Base-by-base conservation (phyloP, 2,888 invertebrate genomes). In the Sacculina carcini region DNA sequence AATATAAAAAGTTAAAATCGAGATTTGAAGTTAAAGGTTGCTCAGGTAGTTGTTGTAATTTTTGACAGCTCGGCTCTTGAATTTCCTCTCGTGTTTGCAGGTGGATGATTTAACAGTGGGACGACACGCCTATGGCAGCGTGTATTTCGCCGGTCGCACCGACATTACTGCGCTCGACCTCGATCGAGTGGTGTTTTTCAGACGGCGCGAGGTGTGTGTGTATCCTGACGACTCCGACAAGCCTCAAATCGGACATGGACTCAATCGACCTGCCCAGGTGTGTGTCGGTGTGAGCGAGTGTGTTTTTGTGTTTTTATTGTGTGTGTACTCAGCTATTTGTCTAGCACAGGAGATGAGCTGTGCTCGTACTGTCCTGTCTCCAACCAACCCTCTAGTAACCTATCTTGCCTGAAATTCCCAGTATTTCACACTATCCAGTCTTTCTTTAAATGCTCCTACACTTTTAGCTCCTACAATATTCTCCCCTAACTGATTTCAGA, bases 181-280 rank as follows among this genome's bases (percentile, higher is more conserved):
- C 10, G 56, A 56, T 36, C 24, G 48, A 5, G 34, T 54, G 5
- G 54, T 57, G 48, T 56, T 56, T 49, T 54, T 96, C 66, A 73
- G 89, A 4, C 80, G 87, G 64, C 87, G 90, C 63, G 94, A 98
- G 67, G 79, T 98, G 3, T 81, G 82, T 21, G 77, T 98, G 5
- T 98, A 98, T 69, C 92, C 94, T 0, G 71, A 73, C 59, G 85
- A 89, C 60, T 83, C 86, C 57, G 71, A 73, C 0, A 96, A 94
- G 64, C 96, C 98, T 0, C 75, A 81, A 0, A 67, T 83, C 6
- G 96, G 94, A 0, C 71, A 74, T 55, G 92, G 81, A 0, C 69
- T 98, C 40, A 98, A 98, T 69, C 73, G 85, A 14, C 77, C 76
- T 40, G 94, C 94, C 2, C 80, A 90, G 62, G 59, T 63, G 36